These are phyloP conservation scores for Colinus virginianus DNA, from an alignment of 2,113 vertebrate species.

Conservation along the genomic window DNA sequence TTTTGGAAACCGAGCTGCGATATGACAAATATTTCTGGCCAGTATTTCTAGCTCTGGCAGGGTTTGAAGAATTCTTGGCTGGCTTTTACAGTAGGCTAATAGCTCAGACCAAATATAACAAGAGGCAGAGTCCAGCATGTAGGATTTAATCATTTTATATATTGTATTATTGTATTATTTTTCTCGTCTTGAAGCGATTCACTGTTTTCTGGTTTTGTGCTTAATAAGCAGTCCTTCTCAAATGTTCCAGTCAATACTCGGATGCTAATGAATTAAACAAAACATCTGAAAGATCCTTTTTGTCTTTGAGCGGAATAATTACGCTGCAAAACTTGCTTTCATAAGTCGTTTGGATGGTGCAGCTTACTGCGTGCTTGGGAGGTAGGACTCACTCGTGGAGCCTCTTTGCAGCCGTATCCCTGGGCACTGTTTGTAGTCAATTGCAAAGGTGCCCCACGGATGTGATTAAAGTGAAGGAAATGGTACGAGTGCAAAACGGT, in stretches of 20 bases:
- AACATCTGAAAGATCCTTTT: background rate
- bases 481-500: background rate
- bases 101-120: slow-evolving; percentile 33
- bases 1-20: slow-evolving; percentile 34
- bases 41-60: slow-evolving; percentile 39
- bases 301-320: background rate
- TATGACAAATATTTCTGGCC: slow-evolving; percentile 40
- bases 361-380: background rate
- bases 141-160: background rate
- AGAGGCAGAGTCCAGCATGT: background rate
- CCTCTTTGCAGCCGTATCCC: background rate
- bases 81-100: slow-evolving; percentile 24
- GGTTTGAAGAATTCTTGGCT: slow-evolving; percentile 56
- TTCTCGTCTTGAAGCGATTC: background rate
- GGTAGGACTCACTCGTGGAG: background rate
- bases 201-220: background rate
- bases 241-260: background rate
- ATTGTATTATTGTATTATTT: background rate
- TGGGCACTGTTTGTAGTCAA: background rate
- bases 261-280: background rate
- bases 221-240: background rate
- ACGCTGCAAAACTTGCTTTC: background rate
- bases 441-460: background rate
- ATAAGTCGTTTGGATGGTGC: background rate
- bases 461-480: background rate